These are phyloP conservation scores for Onthophagus sagittarius DNA, from an alignment of 2,888 invertebrate genomes.

Conservation along the genomic window DNA sequence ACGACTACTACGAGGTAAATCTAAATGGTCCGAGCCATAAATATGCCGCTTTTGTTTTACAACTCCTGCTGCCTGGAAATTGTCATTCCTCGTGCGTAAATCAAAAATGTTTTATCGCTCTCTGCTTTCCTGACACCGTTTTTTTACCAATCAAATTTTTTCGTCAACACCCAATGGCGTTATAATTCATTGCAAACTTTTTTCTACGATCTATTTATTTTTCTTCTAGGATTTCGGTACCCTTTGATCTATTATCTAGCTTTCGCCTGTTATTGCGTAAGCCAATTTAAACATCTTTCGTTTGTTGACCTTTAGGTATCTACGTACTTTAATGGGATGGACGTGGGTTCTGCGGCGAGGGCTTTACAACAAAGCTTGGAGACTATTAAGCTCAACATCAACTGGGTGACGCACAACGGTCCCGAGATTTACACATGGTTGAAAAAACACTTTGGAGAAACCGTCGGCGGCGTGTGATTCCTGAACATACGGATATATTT, in stretches of 20 bases:
- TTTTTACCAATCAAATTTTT: background rate
- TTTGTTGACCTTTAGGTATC: constrained; percentile 39
- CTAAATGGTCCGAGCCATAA: background rate
- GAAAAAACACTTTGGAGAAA: constrained; percentile 36
- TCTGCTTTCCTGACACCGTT: background rate
- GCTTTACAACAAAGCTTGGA: constrained; percentile 74
- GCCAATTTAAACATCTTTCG: background rate
- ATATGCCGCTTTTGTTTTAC: background rate
- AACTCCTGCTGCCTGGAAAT: background rate
- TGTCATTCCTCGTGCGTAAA: background rate
- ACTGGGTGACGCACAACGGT: constrained; percentile 68
- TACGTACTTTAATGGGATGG: constrained; percentile 48
- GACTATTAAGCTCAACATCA: constrained; percentile 74
- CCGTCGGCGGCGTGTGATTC: constrained; percentile 10
- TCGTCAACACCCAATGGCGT: background rate
- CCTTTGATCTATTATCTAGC: no score
- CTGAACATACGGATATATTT: constrained; percentile 18
- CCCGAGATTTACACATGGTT: constrained; percentile 51
- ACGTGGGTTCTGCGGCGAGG: constrained; percentile 47
- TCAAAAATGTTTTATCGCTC: background rate
- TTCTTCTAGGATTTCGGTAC: background rate
- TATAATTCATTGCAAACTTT: background rate
- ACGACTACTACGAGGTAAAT: constrained; percentile 68
- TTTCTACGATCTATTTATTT: background rate
- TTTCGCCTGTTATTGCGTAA: no score